Conservation (phyloP, 2,113 vertebrate species). For the Atrichornis clamosus region DNA sequence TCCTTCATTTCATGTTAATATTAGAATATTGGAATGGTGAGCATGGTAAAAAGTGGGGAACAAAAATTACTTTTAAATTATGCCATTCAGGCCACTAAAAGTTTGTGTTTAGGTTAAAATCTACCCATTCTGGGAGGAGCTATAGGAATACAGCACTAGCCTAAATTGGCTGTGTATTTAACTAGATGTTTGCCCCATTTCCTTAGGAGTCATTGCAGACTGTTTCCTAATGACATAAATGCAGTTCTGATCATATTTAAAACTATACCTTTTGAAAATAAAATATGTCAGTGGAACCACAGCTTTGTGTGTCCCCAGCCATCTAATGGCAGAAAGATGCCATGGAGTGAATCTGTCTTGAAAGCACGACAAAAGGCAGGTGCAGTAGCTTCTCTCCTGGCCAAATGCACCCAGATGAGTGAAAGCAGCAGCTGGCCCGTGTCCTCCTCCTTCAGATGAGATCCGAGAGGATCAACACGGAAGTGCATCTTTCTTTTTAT, state of each 20-base stretch:
- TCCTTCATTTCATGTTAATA: background rate
- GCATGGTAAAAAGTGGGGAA: background rate
- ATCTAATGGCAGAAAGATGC: background rate
- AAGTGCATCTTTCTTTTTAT: slow-evolving; percentile 22
- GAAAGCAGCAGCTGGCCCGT: background rate
- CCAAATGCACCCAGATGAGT: background rate
- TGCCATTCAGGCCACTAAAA: background rate
- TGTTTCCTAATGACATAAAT: background rate
- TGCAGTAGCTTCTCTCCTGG: background rate
- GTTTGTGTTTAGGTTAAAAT: background rate
- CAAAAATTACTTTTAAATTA: background rate
- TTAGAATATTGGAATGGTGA: background rate
- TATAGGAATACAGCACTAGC: background rate
- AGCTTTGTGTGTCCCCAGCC: background rate
- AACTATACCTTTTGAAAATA: background rate
- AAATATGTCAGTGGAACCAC: background rate
- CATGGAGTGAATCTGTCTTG: background rate
- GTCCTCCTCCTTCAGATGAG: background rate
- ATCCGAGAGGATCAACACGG: background rate
- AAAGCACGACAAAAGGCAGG: background rate
- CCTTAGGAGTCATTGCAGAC: background rate
- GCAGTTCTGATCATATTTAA: background rate
- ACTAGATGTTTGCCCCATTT: background rate
- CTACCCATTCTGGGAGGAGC: background rate
- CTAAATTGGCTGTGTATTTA: background rate